A percentile compares a stretch with the other conserved stretches of the same genome.
phyloP scores from a whole-genome alignment of 2,888 invertebrate species.

The Euproctis similis region DNA sequence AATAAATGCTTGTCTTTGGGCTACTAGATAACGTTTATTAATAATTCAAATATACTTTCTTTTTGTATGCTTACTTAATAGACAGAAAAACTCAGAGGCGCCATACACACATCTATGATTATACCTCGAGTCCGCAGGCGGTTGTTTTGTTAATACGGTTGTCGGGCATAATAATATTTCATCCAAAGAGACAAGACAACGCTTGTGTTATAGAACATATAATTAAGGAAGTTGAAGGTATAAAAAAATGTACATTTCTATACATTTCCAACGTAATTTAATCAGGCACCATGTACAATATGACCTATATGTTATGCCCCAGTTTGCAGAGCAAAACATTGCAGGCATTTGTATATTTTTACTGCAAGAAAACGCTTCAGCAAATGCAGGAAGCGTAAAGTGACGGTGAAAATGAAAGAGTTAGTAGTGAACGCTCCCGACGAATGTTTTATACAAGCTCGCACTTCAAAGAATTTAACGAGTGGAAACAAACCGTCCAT shows the following conservation, averaged over 20 bases:
- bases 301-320: constrained; percentile 26
- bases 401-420: constrained; percentile 13
- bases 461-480: constrained; percentile 15
- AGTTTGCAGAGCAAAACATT: constrained; percentile 27
- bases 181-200: too few species aligned
- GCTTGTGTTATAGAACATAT: neutral
- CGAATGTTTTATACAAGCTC: constrained; percentile 10
- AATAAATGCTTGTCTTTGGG: too few species aligned
- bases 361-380: constrained; percentile 16
- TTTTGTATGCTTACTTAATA: too few species aligned
- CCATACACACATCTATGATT: too few species aligned
- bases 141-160: too few species aligned
- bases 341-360: constrained; percentile 21
- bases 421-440: constrained; percentile 10
- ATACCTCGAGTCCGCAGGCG: too few species aligned
- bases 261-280: constrained; percentile 24
- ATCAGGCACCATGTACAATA: constrained; percentile 18
- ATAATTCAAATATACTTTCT: too few species aligned
- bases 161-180: too few species aligned
- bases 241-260: neutral
- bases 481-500: constrained; percentile 6
- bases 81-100: too few species aligned
- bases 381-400: constrained; percentile 19
- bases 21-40: too few species aligned
- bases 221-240: neutral